A percentile compares a stretch with the other conserved stretches of the same genome.
Evolutionary conservation across 2,888 invertebrate species (phyloP).

Genomic region (Crematogaster levior): DNA sequence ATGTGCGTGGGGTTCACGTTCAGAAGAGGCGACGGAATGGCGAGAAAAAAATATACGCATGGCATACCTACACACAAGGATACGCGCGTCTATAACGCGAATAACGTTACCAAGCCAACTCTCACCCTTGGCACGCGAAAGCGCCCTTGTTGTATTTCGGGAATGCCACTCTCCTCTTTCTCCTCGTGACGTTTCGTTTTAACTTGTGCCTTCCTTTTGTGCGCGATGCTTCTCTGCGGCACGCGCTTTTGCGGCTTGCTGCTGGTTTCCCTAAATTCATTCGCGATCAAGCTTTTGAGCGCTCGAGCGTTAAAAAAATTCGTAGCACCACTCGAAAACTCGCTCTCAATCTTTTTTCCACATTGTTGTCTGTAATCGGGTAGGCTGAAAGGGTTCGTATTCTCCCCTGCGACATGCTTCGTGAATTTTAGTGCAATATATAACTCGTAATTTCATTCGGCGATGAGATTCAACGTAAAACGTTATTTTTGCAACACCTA

Average conservation of each 20-base stretch:
- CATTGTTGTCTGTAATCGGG: slow-evolving; percentile 25
- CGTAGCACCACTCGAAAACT: slow-evolving; percentile 15
- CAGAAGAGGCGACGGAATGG: slow-evolving; percentile 42
- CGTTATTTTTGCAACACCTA: background rate
- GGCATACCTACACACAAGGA: background rate
- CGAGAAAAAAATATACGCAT: slow-evolving; percentile 46
- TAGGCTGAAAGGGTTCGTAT: slow-evolving; percentile 13
- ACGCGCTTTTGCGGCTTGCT: slow-evolving; percentile 41
- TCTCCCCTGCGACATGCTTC: background rate
- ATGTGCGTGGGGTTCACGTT: slow-evolving; percentile 36
- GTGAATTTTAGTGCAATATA: background rate
- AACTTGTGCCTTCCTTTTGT: slow-evolving; percentile 67
- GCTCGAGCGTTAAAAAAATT: slow-evolving; percentile 67
- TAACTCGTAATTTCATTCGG: slow-evolving; percentile 1
- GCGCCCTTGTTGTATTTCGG: slow-evolving; percentile 73
- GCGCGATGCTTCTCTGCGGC: slow-evolving; percentile 67
- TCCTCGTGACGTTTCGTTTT: slow-evolving; percentile 27
- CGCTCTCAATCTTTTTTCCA: slow-evolving; percentile 23
- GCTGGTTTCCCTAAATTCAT: slow-evolving; percentile 69
- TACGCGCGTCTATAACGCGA: slow-evolving; percentile 49
- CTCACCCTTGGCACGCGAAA: slow-evolving; percentile 59
- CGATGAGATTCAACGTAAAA: background rate
- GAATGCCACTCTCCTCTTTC: slow-evolving; percentile 70
- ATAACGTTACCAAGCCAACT: slow-evolving; percentile 26
- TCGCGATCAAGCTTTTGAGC: slow-evolving; percentile 75